Base-by-base conservation (phyloP, 2,888 invertebrate genomes). In the Aphodius sticticus region DNA sequence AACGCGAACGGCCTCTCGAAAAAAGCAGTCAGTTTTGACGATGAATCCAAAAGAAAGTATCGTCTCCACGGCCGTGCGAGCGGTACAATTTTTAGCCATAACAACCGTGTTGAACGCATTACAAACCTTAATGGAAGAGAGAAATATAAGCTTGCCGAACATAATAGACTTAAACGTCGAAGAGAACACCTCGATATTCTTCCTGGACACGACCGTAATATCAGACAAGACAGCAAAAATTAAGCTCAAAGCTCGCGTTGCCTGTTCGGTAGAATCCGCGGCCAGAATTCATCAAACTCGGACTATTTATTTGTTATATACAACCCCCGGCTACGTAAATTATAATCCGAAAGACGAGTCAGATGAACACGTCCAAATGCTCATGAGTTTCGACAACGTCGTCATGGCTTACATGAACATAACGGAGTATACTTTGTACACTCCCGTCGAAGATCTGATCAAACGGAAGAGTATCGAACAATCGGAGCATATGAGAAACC, bases 401-500 rank as follows among this genome's bases (percentile, higher is more conserved):
- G 88, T 88, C 72, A 87, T 93, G 12, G 86, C 88, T 70, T 90
- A 91, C 78, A 86, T 93, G 9, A 87, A 91, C 81, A 89, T 92
- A 53, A 88, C 88, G 12, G 89, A 89, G 35, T 93, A 92, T 81
- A 88, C 91, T 1, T 89, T 88, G 78, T 89, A 89, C 2, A 93
- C 94, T 0, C 93, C 93, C 0, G 85, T 94, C 9, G 92, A 93
- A 83, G 83, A 89, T 0, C 90, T 93, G 88, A 91, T 92, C 78
- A 53, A 5, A 5, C 85, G 84, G 0, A 88, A 87, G 6, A 86
- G 88, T 0, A 86, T 94, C 6, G 90, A 90, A 76, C 86, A 86
- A 1, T 93, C 92, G 38, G 83, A 85, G 2, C 94, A 92, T 90
- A 91, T 92, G 0, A 88, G 89, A 71, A 91, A 91, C 38, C 93